A percentile compares a stretch with the other conserved stretches of the same genome.
phyloP scores from a whole-genome alignment of 2,113 vertebrate species.

The Balaenoptera acutorostrata region DNA sequence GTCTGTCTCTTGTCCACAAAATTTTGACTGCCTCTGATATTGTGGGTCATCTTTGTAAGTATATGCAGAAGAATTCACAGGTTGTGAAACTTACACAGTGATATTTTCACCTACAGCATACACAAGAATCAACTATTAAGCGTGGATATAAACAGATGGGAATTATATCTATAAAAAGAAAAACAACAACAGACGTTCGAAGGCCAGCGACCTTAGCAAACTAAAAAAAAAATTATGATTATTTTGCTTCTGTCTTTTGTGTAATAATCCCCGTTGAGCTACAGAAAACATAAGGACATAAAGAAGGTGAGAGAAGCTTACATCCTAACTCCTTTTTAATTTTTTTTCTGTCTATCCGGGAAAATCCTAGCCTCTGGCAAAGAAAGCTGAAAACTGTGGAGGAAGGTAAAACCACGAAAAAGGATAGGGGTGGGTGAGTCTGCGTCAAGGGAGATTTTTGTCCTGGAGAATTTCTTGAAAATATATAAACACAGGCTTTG shows the following conservation, averaged over 20 bases:
- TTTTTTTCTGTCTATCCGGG: not conserved
- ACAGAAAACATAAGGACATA: not conserved
- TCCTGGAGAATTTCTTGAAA: constrained; percentile 34
- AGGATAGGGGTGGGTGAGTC: not conserved
- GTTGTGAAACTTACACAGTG: not conserved
- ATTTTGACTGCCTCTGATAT: not conserved
- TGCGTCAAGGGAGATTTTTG: not conserved
- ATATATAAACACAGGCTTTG: not conserved
- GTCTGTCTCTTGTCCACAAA: not conserved
- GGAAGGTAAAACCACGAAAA: not conserved
- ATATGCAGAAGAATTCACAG: not conserved
- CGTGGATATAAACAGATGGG: not conserved
- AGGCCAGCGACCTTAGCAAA: not conserved
- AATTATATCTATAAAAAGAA: not conserved
- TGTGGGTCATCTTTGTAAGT: not conserved
- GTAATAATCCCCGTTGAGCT: not conserved
- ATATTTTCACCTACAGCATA: not conserved
- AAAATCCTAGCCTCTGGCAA: not conserved
- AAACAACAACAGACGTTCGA: not conserved
- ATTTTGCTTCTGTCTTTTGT: not conserved
- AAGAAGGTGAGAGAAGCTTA: not conserved
- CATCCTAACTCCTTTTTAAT: not conserved
- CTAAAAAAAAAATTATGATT: not conserved
- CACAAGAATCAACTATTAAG: not conserved
- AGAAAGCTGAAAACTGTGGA: not conserved